Evolutionary conservation across 2,888 invertebrate genomes (phyloP), one percentile per base, ranked within the genome.

Genomic region (Lysandra coridon): DNA sequence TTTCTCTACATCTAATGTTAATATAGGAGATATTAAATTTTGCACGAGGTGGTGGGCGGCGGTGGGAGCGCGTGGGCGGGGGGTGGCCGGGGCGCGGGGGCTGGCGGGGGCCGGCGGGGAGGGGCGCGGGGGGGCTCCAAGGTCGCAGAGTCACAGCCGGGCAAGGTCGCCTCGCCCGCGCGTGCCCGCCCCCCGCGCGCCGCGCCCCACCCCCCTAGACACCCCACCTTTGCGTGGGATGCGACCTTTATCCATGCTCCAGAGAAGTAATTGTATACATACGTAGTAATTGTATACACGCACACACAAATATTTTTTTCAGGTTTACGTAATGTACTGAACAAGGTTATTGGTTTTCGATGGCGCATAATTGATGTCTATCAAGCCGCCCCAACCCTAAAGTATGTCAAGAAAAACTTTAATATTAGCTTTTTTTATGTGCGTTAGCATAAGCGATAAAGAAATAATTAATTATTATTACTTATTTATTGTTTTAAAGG

Each of bases 91-190:
- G 81, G 79, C 80, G 83, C 79, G 83, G 81, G 83, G 83, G 81
- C 81, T 78, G 80, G 81, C 79, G 82, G 82, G 84, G 82, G 82
- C 83, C 81, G 81, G 81, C 80, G 81, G 78, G 82, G 80, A 83
- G 84, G 81, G 85, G 83, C 85, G 85, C 83, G 85, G 87, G 85
- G 86, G 88, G 90, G 92, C 90, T 92, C 92, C 93, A 94, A 93
- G 94, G 94, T 94, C 93, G 91, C 92, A 91, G 93, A 94, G 94
- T 94, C 94, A 94, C 93, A 90, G 93, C 93, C 94, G 94, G 94
- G 94, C 94, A 94, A 94, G 94, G 94, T 94, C 93, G 88, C 88
- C 88, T 89, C 91, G 92, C 92, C 93, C 92, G 92, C 93, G 92
- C 92, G 91, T 92, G 92, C 91, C 90, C 89, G 86, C 84, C 87